Percentiles rank a stretch among this genome's conserved stretches.
phyloP scores from a whole-genome alignment of 2,113 vertebrate species.

The Cinclus mexicanus region DNA sequence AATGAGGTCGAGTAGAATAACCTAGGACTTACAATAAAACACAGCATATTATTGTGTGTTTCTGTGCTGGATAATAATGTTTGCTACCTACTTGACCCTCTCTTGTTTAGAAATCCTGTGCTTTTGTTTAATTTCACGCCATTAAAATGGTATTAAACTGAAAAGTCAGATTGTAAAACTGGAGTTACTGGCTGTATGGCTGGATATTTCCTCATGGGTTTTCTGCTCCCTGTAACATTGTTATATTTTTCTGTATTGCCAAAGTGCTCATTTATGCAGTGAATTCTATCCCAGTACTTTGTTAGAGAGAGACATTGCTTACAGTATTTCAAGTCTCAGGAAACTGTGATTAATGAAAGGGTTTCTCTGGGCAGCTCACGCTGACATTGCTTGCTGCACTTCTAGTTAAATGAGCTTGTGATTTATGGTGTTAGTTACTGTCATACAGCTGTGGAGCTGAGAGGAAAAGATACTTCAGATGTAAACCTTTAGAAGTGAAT shows the following conservation, averaged over 20 bases:
- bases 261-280: neutral
- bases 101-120: neutral
- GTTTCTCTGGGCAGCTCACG: neutral
- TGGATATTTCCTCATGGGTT: neutral
- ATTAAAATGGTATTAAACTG: neutral
- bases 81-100: neutral
- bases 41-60: neutral
- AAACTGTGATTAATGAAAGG: neutral
- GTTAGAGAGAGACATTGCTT: neutral
- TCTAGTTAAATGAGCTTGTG: neutral
- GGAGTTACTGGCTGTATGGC: neutral
- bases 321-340: neutral
- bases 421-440: neutral
- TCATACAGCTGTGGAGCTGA: neutral
- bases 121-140: neutral
- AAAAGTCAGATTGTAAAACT: neutral
- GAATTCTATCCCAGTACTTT: neutral
- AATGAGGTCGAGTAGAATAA: neutral
- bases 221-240: neutral
- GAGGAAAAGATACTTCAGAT: neutral
- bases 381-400: neutral
- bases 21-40: neutral
- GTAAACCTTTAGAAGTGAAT: neutral
- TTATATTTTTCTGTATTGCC: neutral
- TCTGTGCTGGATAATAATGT: neutral